Base-by-base conservation (phyloP, 2,888 invertebrate genomes). In the Hipparchia semele region DNA sequence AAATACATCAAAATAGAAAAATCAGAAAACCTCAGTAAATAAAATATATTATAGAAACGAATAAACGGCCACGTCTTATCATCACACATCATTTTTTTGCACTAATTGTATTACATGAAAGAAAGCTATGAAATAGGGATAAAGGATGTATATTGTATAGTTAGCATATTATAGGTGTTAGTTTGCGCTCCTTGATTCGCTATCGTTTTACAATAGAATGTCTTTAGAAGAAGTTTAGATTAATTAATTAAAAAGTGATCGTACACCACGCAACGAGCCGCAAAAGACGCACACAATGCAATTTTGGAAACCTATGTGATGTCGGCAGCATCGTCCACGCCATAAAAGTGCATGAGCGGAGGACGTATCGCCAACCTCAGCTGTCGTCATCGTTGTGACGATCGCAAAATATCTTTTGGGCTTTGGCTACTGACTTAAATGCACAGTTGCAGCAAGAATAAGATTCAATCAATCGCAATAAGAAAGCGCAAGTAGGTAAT, bases 141-240 rank as follows among this genome's bases (percentile, higher is more conserved):
- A 60, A 60, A 12, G 33, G 59, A 39, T 60, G 59, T 60, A 60
- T 33, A 60, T 39, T 60, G 59, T 60, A 60, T 60, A 60, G 39
- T 33, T 39, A 60, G 39, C 10, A 39, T 60, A 59, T 23, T 23
- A 62, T 46, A 51, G 23, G 65, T 10, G 51, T 33, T 65, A 65
- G 10, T 53, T 23, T 51, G 51, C 65, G 65, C 65, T 65, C 51
- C 65, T 65, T 51, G 51, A 51, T 51, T 65, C 51, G 65, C 65
- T 53, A 12, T 39, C n/a, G 13, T 46, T 45, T 62, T 6, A 13
- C 62, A 46, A 45, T 62, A 62, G 45, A 49, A 62, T 46, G 46
- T 62, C 62, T 45, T 58, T 58, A 60, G 39, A 12, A 6, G 4
- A 23, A 33, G 5, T 60, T 12, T 9, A 39, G 59, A 39, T 60